Percentiles rank a stretch among this genome's conserved stretches.
Conservation (phyloP, 2,113 vertebrate genomes). For the Mormyrus lacerda region DNA sequence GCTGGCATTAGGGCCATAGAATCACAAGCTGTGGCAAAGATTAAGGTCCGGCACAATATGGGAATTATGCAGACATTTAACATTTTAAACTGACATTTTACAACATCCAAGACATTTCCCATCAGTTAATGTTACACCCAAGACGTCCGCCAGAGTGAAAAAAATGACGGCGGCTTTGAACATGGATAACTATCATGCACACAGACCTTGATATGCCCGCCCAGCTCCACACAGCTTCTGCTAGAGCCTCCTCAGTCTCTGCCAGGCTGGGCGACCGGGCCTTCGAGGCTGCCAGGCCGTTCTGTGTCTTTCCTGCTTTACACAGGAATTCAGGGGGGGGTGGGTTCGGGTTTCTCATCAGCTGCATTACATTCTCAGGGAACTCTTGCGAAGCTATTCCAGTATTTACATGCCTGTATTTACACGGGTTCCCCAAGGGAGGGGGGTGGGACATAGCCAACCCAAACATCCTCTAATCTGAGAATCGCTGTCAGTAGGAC, state of each 20-base stretch:
- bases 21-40: no score
- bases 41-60: neutral
- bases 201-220: conserved; percentile 75
- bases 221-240: conserved; percentile 80
- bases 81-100: neutral
- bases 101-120: neutral
- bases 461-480: conserved; percentile 4
- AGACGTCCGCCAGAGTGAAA: neutral
- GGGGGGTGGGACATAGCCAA: neutral
- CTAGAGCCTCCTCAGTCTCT: conserved; percentile 73
- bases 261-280: conserved; percentile 56
- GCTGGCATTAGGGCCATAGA: neutral
- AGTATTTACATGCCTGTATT: neutral
- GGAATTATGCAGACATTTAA: neutral
- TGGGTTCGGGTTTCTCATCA: neutral
- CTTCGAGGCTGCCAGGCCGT: neutral
- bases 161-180: neutral
- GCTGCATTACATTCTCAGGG: neutral
- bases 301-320: conserved; percentile 48
- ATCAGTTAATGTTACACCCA: neutral
- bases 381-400: neutral
- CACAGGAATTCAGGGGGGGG: neutral
- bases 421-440: neutral
- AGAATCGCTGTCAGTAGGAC: neutral
- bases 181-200: neutral